Evolutionary conservation across 2,888 invertebrate species (phyloP).

Genomic region (Gortyna flavago): DNA sequence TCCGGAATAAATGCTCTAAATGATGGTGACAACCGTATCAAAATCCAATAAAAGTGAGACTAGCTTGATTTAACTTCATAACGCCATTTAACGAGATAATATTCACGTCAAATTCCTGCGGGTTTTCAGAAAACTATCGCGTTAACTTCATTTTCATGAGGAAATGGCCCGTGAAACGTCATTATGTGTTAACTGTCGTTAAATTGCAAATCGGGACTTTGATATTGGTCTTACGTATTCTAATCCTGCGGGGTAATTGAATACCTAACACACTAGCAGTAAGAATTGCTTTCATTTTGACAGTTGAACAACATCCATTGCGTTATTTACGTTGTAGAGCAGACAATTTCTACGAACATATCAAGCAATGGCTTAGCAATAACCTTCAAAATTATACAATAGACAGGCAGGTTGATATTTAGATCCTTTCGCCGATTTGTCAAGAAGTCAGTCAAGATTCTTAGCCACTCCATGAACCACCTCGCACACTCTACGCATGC

Average conservation of each 20-base stretch:
- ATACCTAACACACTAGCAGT: not conserved
- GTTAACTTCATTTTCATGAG: not conserved
- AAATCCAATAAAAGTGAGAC: not conserved
- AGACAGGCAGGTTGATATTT: not conserved
- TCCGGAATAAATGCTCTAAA: not conserved
- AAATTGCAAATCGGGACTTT: not conserved
- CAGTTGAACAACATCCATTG: no score
- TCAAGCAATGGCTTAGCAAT: no score
- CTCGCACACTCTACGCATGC: not conserved
- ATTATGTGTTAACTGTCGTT: no score
- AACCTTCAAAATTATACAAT: no score
- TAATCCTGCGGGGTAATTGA: not conserved
- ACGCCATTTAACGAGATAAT: no score
- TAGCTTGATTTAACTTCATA: not conserved
- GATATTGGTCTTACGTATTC: not conserved
- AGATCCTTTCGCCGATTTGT: not conserved
- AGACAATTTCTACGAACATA: no score
- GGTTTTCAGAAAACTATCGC: not conserved
- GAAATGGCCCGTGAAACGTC: not conserved
- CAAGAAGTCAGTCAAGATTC: not conserved
- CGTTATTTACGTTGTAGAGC: no score
- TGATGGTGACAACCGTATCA: not conserved
- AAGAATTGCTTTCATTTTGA: no score
- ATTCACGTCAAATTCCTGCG: not conserved
- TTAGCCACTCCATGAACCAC: not conserved